Evolutionary conservation across 2,113 vertebrate species (phyloP).

Genomic region (Callionymus lyra): DNA sequence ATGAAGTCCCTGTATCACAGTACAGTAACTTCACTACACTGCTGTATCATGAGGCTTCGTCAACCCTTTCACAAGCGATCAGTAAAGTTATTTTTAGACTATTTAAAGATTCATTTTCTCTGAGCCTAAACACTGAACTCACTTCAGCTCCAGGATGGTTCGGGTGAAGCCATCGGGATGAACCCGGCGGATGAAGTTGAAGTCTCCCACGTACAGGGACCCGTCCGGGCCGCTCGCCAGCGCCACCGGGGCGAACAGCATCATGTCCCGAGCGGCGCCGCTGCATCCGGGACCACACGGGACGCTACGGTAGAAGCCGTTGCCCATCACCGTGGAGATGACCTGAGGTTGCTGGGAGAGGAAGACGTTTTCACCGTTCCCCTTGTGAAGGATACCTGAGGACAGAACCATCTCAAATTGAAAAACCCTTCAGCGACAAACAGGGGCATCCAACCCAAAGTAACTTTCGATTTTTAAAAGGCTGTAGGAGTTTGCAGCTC

Average conservation of each 20-base stretch:
- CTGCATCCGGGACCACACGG: constrained; percentile 77
- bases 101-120: too few relatives aligned
- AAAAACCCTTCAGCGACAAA: too few relatives aligned
- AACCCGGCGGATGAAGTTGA: constrained; percentile 90
- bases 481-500: too few relatives aligned
- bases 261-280: constrained; percentile 78
- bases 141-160: constrained; percentile 92
- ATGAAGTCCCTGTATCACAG: too few relatives aligned
- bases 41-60: too few relatives aligned
- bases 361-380: constrained; percentile 93
- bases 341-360: constrained; percentile 93
- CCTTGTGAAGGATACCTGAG: constrained; percentile 93
- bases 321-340: constrained; percentile 91
- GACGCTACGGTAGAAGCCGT: constrained; percentile 81
- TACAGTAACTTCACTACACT: too few relatives aligned
- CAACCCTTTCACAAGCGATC: too few relatives aligned
- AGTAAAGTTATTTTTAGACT: constrained; percentile 29
- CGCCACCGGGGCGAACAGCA: constrained; percentile 91
- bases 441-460: too few relatives aligned
- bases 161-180: constrained; percentile 83
- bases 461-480: too few relatives aligned
- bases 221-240: constrained; percentile 86
- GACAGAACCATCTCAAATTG: constrained; percentile 5
- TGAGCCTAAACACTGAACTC: constrained; percentile 27
- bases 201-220: constrained; percentile 90